Evolutionary conservation across 2,888 invertebrate genomes (phyloP).

Genomic region (Thereva nobilitata): DNA sequence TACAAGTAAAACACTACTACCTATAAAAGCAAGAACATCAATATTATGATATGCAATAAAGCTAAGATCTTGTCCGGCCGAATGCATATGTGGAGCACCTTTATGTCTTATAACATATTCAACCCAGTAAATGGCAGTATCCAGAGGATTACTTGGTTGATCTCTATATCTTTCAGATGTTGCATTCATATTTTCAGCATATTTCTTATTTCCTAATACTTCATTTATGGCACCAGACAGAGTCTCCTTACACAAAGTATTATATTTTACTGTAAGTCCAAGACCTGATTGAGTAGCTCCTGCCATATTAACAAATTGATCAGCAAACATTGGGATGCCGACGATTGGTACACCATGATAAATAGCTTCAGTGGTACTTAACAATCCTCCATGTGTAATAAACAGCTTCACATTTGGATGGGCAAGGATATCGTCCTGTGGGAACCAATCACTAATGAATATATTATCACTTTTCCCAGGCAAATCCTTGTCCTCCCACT

Average conservation of each 20-base stretch:
- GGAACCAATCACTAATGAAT: constrained; percentile 53
- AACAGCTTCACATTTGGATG: constrained; percentile 60
- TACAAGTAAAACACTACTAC: neutral
- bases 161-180: constrained; percentile 50
- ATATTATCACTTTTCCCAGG: constrained; percentile 48
- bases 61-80: constrained; percentile 50
- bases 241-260: constrained; percentile 50
- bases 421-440: constrained; percentile 55
- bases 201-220: constrained; percentile 46
- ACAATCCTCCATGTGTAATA: constrained; percentile 62
- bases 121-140: constrained; percentile 54
- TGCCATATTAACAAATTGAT: constrained; percentile 58
- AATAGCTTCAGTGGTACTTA: constrained; percentile 59
- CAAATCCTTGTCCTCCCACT: constrained; percentile 54
- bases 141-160: constrained; percentile 50
- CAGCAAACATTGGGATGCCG: constrained; percentile 55
- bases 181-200: constrained; percentile 39
- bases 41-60: constrained; percentile 48
- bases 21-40: constrained; percentile 47
- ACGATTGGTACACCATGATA: constrained; percentile 57
- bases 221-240: constrained; percentile 46
- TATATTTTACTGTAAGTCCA: constrained; percentile 53
- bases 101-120: constrained; percentile 53
- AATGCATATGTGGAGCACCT: constrained; percentile 51
- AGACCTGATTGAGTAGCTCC: constrained; percentile 56